phyloP scores from a whole-genome alignment of 2,888 invertebrate genomes.

The Aleiodes alternator region DNA sequence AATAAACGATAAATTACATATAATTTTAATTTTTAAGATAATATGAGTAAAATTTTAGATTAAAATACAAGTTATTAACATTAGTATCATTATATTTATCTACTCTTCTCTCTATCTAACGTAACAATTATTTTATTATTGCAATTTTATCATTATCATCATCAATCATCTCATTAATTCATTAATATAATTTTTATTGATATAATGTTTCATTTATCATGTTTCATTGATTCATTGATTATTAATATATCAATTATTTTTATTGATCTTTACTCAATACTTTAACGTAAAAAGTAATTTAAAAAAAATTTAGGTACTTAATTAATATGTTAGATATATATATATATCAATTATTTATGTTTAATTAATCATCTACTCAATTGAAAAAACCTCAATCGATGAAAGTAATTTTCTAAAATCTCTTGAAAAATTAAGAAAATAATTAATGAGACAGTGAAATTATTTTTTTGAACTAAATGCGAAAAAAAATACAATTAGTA shows the following conservation, averaged over 20 bases:
- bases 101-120: conserved; percentile 57
- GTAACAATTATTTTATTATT: conserved; percentile 63
- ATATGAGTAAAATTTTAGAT: conserved; percentile 56
- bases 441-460: neutral
- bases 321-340: conserved; percentile 8
- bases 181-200: conserved; percentile 63
- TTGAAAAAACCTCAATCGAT: neutral
- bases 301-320: conserved; percentile 39
- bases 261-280: conserved; percentile 39
- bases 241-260: conserved; percentile 59
- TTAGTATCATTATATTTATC: conserved; percentile 64
- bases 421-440: neutral
- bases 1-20: conserved; percentile 43
- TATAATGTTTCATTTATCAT: conserved; percentile 58
- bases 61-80: conserved; percentile 55
- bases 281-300: conserved; percentile 1
- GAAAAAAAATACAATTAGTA: conserved; percentile 4
- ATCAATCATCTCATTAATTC: conserved; percentile 62
- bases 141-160: conserved; percentile 63
- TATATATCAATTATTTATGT: conserved; percentile 16
- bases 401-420: conserved; percentile 2
- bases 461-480: conserved; percentile 1
- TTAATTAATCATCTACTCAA: conserved; percentile 39
- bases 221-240: conserved; percentile 49
- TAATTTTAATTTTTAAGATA: conserved; percentile 57